A percentile compares a stretch with the other conserved stretches of the same genome.
phyloP scores from a whole-genome alignment of 2,797 vertebrate species.

The Staurois parvus region DNA sequence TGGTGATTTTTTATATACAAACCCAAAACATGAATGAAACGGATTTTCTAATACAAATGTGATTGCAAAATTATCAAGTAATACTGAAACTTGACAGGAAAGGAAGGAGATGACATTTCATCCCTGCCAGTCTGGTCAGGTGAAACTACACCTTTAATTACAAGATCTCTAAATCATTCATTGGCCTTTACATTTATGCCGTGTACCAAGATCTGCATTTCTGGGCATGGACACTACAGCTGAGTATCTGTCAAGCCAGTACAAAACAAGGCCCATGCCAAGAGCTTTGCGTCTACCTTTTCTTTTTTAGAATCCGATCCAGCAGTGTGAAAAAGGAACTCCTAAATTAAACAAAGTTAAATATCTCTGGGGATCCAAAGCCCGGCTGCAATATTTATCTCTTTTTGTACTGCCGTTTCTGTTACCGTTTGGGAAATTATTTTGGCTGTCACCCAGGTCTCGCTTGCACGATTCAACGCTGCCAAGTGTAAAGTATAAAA shows the following conservation, averaged over 20 bases:
- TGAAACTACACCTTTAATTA: constrained; percentile 59
- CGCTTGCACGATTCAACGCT: neutral
- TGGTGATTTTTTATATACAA: too few relatives aligned
- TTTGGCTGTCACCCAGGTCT: constrained; percentile 32
- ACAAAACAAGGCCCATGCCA: neutral
- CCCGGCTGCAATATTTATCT: neutral
- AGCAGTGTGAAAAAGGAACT: neutral
- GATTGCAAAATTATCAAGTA: neutral
- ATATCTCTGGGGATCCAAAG: constrained; percentile 1
- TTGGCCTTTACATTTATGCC: neutral
- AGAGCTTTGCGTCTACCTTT: neutral
- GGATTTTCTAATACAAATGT: too few relatives aligned
- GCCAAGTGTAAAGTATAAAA: constrained; percentile 1
- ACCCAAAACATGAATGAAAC: too few relatives aligned
- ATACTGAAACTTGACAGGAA: constrained; percentile 5
- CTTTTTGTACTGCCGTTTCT: constrained; percentile 16
- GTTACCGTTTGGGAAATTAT: constrained; percentile 40
- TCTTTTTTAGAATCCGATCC: neutral
- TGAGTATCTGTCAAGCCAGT: neutral
- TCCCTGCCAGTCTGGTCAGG: constrained; percentile 16
- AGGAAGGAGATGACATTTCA: constrained; percentile 43
- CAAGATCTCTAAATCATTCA: constrained; percentile 50
- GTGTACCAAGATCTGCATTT: neutral
- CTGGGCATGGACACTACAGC: neutral
- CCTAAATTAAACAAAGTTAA: neutral